These are phyloP conservation scores for Scotopteryx bipunctaria DNA, from an alignment of 2,888 invertebrate genomes.

Conservation along the genomic window DNA sequence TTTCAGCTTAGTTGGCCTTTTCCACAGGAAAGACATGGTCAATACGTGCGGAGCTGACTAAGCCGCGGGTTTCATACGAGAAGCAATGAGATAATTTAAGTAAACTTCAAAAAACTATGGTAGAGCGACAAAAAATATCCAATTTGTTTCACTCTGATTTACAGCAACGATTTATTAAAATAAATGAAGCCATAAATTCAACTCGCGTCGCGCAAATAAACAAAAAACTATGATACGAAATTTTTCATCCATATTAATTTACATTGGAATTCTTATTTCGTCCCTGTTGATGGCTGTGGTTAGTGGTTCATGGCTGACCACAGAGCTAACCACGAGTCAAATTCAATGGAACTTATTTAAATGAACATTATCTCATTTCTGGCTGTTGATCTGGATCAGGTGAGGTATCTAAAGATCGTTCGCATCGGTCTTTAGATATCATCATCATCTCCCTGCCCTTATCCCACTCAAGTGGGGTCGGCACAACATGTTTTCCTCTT, in stretches of 20 bases:
- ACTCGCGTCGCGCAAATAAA: constrained; percentile 20
- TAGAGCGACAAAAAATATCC: constrained; percentile 11
- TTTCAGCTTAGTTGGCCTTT: no score
- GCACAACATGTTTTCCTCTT: no score
- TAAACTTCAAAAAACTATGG: constrained; percentile 8
- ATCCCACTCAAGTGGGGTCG: no score
- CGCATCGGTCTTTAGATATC: no score
- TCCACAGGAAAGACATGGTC: no score
- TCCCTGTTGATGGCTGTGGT: constrained; percentile 4
- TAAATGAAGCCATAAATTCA: constrained; percentile 28
- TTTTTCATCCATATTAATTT: constrained; percentile 19
- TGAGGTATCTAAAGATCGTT: no score
- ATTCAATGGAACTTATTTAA: no score
- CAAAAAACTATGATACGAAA: constrained; percentile 14
- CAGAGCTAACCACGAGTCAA: neutral
- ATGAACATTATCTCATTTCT: no score
- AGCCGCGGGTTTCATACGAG: no score
- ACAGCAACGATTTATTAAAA: constrained; percentile 27
- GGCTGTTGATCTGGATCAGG: no score
- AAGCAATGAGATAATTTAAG: neutral
- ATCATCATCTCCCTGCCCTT: no score
- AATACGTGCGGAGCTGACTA: no score
- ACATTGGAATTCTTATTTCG: constrained; percentile 3
- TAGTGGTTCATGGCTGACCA: constrained; percentile 1
- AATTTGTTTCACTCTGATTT: constrained; percentile 26